phyloP scores from a whole-genome alignment of 2,797 vertebrate genomes.

The Lophotriccus pileatus region DNA sequence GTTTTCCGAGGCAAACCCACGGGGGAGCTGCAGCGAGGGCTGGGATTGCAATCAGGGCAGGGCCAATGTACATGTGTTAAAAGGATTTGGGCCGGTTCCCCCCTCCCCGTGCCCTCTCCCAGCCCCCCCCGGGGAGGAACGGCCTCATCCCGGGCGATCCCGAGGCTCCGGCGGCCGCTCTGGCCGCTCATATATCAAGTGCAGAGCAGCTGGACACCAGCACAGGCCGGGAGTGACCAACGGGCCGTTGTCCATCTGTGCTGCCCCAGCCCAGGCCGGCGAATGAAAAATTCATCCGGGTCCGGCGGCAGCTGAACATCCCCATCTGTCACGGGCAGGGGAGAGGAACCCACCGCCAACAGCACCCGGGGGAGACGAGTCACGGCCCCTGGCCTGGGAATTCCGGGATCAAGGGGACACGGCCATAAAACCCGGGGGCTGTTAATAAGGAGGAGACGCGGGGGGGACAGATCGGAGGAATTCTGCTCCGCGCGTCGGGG shows the following conservation, averaged over 20 bases:
- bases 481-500: not conserved
- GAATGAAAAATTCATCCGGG: constrained; percentile 62
- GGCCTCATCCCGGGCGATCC: not conserved
- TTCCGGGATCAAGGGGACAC: rapidly evolving
- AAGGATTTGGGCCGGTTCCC: constrained; percentile 57
- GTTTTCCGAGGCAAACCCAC: not conserved
- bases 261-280: not conserved
- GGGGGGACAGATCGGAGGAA: rapidly evolving
- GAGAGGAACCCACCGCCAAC: not conserved
- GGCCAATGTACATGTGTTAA: constrained; percentile 56
- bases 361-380: not conserved
- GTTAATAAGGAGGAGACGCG: rapidly evolving
- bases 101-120: not conserved
- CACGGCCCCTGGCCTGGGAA: not conserved
- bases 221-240: constrained; percentile 27
- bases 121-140: not conserved
- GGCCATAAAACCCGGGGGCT: not conserved
- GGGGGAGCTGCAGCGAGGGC: not conserved
- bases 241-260: constrained; percentile 74
- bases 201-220: constrained; percentile 88
- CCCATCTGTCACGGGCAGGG: constrained; percentile 61
- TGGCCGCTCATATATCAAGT: constrained; percentile 86
- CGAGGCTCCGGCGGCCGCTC: constrained; percentile 75
- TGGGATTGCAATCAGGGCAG: constrained; percentile 65
- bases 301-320: constrained; percentile 61